phyloP scores from a whole-genome alignment of 2,888 invertebrate species.

The Meloe dianella region DNA sequence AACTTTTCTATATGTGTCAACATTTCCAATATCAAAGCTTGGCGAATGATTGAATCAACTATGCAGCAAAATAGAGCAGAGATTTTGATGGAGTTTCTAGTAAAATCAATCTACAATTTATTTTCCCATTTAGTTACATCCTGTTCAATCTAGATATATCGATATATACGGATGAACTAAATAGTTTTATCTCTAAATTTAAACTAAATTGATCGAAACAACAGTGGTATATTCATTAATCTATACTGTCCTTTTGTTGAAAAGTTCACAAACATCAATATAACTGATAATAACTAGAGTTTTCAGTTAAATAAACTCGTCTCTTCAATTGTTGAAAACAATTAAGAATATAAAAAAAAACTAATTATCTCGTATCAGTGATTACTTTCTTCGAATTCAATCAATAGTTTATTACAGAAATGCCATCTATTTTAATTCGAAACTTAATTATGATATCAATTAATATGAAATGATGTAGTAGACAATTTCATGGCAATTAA shows the following conservation, averaged over 20 bases:
- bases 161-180: background rate
- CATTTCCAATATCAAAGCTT: slow-evolving; percentile 9
- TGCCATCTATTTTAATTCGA: background rate
- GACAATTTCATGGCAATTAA: background rate
- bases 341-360: background rate
- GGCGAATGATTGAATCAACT: slow-evolving; percentile 11
- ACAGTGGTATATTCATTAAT: background rate
- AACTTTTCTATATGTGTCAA: slow-evolving; percentile 1
- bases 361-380: background rate
- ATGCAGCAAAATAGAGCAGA: slow-evolving; percentile 9
- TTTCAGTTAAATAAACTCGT: background rate
- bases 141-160: slow-evolving; percentile 5
- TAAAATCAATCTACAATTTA: slow-evolving; percentile 15
- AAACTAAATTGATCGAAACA: background rate
- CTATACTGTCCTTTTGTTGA: background rate
- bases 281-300: too few relatives aligned
- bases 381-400: background rate
- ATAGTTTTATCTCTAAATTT: background rate
- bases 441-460: background rate
- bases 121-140: slow-evolving; percentile 9
- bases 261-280: too few relatives aligned
- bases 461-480: background rate
- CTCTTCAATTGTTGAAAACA: background rate
- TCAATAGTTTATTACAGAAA: background rate
- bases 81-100: slow-evolving; percentile 12